Percentiles rank a stretch among this genome's conserved stretches.
phyloP scores from a whole-genome alignment of 1,140 invertebrate genomes.

The Cherax quadricarinatus region DNA sequence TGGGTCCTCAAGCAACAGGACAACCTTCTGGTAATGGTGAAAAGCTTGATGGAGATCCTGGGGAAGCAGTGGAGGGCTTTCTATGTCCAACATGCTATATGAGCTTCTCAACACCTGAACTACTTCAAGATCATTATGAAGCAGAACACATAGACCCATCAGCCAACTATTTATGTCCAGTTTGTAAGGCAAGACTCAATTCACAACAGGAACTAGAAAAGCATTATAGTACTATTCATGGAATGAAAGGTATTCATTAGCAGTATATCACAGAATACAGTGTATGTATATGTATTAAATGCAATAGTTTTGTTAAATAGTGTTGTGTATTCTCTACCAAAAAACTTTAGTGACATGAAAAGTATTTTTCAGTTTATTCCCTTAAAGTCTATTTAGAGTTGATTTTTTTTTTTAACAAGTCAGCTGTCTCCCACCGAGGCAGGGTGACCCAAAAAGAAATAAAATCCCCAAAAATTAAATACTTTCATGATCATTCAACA shows the following conservation, averaged over 20 bases:
- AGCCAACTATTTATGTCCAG: constrained; percentile 73
- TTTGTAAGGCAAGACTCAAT: constrained; percentile 72
- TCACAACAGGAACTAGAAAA: constrained; percentile 71
- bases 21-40: constrained; percentile 37
- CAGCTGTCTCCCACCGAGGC: no score
- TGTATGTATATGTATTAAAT: not conserved
- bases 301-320: not conserved
- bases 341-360: no score
- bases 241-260: constrained; percentile 48
- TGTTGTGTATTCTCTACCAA: no score
- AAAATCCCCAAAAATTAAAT: no score
- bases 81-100: constrained; percentile 72
- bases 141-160: constrained; percentile 70
- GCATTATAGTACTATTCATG: constrained; percentile 72
- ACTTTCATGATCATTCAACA: no score
- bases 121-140: constrained; percentile 71
- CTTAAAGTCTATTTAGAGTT: no score
- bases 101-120: constrained; percentile 69
- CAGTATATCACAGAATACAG: not conserved
- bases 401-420: no score
- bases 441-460: no score
- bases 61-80: constrained; percentile 71
- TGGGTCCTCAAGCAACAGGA: constrained; percentile 25
- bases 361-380: no score
- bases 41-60: constrained; percentile 3